Conservation (phyloP, 2,888 invertebrate genomes). For the Ichneumoninae sp. region DNA sequence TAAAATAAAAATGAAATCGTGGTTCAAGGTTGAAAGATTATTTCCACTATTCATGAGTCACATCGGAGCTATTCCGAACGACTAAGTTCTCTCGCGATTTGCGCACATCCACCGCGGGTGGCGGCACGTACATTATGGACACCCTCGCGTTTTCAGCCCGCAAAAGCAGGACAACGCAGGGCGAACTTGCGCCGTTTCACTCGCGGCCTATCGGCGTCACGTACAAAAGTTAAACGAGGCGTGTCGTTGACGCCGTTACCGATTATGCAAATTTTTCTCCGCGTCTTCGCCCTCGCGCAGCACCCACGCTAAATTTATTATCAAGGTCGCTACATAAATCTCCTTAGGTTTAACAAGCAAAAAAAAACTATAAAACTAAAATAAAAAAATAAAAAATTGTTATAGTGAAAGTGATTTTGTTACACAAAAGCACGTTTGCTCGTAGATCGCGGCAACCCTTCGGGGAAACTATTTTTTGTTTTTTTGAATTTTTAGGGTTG, state of each 20-base stretch:
- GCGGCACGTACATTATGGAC: conserved; percentile 31
- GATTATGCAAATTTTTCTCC: conserved; percentile 56
- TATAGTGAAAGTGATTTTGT: neutral
- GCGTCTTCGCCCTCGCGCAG: neutral
- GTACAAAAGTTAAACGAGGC: conserved; percentile 58
- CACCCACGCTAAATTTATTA: conserved; percentile 51
- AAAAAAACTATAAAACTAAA: neutral
- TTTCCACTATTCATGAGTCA: conserved; percentile 38
- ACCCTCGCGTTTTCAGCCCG: conserved; percentile 15
- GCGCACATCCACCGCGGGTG: conserved; percentile 25
- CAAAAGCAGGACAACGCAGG: conserved; percentile 22
- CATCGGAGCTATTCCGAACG: conserved; percentile 42
- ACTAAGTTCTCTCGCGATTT: conserved; percentile 38
- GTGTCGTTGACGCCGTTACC: conserved; percentile 53
- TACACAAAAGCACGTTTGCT: neutral
- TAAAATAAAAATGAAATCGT: neutral
- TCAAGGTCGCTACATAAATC: conserved; percentile 50
- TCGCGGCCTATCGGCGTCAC: conserved; percentile 47
- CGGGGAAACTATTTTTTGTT: too few species aligned
- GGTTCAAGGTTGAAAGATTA: conserved; percentile 23
- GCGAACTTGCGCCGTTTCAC: conserved; percentile 37
- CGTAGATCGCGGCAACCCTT: neutral
- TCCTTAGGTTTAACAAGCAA: neutral
- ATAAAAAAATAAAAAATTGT: neutral
- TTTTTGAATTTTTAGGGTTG: too few species aligned